Conservation (phyloP, 2,797 vertebrate species). For the Megaceryle alcyon region DNA sequence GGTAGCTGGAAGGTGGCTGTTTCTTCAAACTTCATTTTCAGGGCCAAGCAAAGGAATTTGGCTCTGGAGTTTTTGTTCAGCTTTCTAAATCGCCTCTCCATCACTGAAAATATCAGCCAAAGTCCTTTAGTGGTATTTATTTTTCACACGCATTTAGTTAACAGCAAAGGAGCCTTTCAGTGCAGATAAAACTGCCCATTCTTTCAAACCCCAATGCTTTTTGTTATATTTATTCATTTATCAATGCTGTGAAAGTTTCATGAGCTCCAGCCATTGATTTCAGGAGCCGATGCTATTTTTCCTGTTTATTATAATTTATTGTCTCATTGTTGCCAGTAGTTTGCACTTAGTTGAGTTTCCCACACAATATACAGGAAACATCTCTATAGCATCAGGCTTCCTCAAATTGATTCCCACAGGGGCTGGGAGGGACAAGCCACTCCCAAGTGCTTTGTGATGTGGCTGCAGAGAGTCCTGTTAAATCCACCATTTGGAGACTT, state of each 20-base stretch:
- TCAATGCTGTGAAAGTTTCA: constrained; percentile 77
- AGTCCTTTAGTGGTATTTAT: constrained; percentile 25
- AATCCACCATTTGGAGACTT: constrained; percentile 76
- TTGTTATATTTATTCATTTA: constrained; percentile 79
- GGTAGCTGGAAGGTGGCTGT: not conserved
- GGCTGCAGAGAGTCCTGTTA: constrained; percentile 63
- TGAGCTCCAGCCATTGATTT: constrained; percentile 80
- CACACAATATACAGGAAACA: constrained; percentile 84
- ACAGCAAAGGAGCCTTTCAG: constrained; percentile 61
- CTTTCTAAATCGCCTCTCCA: constrained; percentile 16
- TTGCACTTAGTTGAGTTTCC: constrained; percentile 82
- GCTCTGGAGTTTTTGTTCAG: not conserved
- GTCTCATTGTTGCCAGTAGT: constrained; percentile 83
- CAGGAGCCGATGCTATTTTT: constrained; percentile 81
- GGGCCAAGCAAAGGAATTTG: not conserved
- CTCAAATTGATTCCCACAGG: constrained; percentile 83
- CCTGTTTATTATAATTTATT: constrained; percentile 88
- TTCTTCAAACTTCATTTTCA: not conserved
- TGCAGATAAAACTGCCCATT: constrained; percentile 75
- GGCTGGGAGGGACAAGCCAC: constrained; percentile 73
- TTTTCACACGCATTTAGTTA: constrained; percentile 59
- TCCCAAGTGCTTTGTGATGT: constrained; percentile 78
- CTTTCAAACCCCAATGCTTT: constrained; percentile 73
- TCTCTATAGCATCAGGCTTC: constrained; percentile 84
- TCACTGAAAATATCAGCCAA: not conserved